Evolutionary conservation across 2,113 vertebrate genomes (phyloP).

Genomic region (Sitta europaea): DNA sequence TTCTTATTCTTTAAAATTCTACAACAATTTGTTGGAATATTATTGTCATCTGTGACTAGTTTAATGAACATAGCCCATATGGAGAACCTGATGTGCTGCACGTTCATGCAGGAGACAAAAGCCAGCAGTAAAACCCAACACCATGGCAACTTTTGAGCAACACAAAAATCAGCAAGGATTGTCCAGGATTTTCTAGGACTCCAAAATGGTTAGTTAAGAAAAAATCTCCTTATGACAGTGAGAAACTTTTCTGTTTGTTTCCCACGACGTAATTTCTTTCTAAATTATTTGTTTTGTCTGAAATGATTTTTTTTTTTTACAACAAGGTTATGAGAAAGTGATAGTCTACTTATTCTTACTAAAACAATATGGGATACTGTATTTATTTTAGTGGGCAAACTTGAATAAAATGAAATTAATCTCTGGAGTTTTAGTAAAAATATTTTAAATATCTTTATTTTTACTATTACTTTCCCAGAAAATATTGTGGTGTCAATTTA

Average conservation of each 20-base stretch:
- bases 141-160: constrained; percentile 6
- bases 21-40: not conserved
- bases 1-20: not conserved
- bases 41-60: not conserved
- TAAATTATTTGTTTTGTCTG: not conserved
- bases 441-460: not conserved
- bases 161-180: not conserved
- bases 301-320: not conserved
- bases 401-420: not conserved
- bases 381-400: not conserved
- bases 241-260: not conserved
- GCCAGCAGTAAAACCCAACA: not conserved
- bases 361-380: not conserved
- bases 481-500: not conserved
- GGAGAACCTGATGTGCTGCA: not conserved
- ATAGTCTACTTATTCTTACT: not conserved
- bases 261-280: not conserved
- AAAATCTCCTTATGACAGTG: not conserved
- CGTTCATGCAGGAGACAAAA: not conserved
- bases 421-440: not conserved
- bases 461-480: not conserved
- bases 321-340: not conserved
- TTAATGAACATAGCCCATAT: not conserved
- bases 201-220: not conserved
- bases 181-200: not conserved